A percentile compares a stretch with the other conserved stretches of the same genome.
Conservation (phyloP, 2,888 invertebrate genomes). For the Glyphotaelius pellucidus region DNA sequence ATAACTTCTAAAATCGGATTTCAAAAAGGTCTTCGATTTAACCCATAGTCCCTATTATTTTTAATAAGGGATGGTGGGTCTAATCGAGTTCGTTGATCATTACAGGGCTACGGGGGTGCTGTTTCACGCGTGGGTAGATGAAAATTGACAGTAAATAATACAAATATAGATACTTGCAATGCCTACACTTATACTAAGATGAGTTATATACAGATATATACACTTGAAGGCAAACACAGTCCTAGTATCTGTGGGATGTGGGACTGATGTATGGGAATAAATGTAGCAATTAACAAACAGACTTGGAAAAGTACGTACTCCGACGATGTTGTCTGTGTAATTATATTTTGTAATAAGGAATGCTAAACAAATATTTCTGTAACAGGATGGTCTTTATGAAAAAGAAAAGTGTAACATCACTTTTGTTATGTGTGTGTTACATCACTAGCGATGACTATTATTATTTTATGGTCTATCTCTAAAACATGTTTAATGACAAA, state of each 20-base stretch:
- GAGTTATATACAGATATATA: too few species aligned
- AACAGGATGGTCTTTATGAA: neutral
- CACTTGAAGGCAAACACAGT: neutral
- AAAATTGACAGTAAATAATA: neutral
- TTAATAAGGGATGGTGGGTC: neutral
- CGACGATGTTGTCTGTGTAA: neutral
- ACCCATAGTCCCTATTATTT: neutral
- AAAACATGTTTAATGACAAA: too few species aligned
- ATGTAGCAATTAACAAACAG: neutral
- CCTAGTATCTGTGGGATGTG: neutral
- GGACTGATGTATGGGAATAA: neutral
- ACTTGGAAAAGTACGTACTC: neutral
- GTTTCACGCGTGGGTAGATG: neutral
- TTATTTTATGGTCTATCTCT: too few species aligned
- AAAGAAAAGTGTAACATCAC: neutral
- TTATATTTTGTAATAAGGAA: neutral
- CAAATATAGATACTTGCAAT: neutral
- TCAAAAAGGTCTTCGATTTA: neutral
- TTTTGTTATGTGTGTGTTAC: too few species aligned
- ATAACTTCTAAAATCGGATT: neutral
- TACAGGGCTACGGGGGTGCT: neutral
- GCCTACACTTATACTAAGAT: neutral
- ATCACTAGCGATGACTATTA: too few species aligned
- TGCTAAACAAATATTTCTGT: neutral
- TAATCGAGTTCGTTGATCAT: neutral